Evolutionary conservation across 2,797 vertebrate genomes (phyloP).

Genomic region (Arrhamphus sclerolepis): DNA sequence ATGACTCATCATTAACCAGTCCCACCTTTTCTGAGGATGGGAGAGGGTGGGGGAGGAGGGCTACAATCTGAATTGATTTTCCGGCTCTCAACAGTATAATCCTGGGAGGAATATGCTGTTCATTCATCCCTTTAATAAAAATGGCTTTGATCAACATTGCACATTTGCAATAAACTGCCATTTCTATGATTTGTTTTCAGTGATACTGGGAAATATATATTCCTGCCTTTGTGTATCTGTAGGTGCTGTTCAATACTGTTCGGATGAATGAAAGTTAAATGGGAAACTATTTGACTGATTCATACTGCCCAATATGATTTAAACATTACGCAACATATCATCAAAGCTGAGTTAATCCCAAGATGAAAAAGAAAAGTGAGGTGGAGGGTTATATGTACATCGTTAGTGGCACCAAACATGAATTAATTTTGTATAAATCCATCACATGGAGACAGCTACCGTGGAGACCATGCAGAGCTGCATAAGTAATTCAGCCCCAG

Average conservation of each 20-base stretch:
- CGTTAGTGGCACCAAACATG: background rate
- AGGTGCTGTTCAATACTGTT: background rate
- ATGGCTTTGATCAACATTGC: background rate
- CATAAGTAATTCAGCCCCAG: conserved; percentile 64
- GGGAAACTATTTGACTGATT: conserved; percentile 4
- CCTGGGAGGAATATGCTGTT: conserved; percentile 15
- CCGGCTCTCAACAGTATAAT: conserved; percentile 12
- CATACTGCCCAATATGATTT: background rate
- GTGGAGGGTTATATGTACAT: background rate
- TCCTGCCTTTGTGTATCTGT: background rate
- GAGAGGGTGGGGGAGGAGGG: no score
- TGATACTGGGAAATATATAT: conserved; percentile 2
- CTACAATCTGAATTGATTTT: conserved; percentile 33
- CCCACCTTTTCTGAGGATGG: no score
- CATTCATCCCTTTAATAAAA: conserved; percentile 27
- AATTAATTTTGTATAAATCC: conserved; percentile 24
- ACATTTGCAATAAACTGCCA: conserved; percentile 9
- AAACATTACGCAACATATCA: background rate
- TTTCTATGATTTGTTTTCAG: conserved; percentile 14
- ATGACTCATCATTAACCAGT: no score
- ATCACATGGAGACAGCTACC: conserved; percentile 28
- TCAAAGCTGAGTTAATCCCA: background rate
- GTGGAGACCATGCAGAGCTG: conserved; percentile 21
- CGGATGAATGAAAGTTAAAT: conserved; percentile 13
- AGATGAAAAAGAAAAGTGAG: background rate